Base-by-base conservation (phyloP, 2,888 invertebrate species). In the Operophtera brumata region DNA sequence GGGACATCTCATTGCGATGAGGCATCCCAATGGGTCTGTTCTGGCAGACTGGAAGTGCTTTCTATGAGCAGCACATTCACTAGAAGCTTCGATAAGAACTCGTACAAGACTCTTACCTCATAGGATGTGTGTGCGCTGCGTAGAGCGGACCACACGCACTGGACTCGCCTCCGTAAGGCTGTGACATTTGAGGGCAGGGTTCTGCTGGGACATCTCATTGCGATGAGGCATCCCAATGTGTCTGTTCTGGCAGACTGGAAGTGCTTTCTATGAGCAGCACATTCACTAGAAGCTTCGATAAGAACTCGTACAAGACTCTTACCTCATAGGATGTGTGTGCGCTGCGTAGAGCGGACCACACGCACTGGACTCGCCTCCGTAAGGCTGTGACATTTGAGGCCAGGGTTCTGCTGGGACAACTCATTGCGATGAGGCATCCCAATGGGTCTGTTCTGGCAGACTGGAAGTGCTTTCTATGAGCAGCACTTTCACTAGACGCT, bases 81-180 rank as follows among this genome's bases (percentile, higher is more conserved):
- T n/a, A n/a, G n/a, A n/a, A n/a, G n/a, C n/a, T n/a, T n/a, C n/a
- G n/a, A n/a, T n/a, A n/a, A n/a, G n/a, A n/a, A n/a, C n/a, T n/a
- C n/a, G n/a, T n/a, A n/a, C n/a, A n/a, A n/a, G n/a, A n/a, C n/a
- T n/a, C 73, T 67, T 59, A 87, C 88, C 89, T 75, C 52, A 88
- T 82, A 30, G 88, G 82, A 61, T 92, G 92, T 62, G 91, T 83
- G 67, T 93, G 93, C 44, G 92, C 84, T 6, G 86, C 78, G 73
- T 93, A 94, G 1, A 94, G 86, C 34, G 94, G 94, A 0, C 93
- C 93, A 77, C 94, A 93, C 42, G 92, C 91, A 79, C 93, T 93
- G 56, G 93, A 84, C 68, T 94, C 94, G 2, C 90, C 92, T 1
- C 92, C 91, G 73, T 94, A 94, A 0, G 93, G 93, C 79, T 93